A percentile compares a stretch with the other conserved stretches of the same genome.
Evolutionary conservation across 2,797 vertebrate species (phyloP).

Genomic region (Coluber constrictor): DNA sequence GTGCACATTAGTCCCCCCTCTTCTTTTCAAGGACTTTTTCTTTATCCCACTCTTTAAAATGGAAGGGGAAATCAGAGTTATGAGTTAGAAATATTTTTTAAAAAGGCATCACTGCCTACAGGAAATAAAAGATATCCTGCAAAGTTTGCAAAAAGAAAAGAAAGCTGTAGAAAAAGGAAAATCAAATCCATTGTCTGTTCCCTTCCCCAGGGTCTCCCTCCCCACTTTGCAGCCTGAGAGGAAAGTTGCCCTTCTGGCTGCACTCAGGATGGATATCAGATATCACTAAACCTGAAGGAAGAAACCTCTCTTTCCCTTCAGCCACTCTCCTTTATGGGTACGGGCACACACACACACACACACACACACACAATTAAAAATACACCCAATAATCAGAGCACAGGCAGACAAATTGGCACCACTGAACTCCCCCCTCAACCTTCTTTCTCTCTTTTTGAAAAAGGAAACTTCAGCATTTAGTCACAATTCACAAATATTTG

Average conservation of each 20-base stretch:
- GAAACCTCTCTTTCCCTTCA: slow-evolving; percentile 69
- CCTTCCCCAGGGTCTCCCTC: slow-evolving; percentile 22
- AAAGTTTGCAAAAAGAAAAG: slow-evolving; percentile 52
- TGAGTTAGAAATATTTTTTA: slow-evolving; percentile 57
- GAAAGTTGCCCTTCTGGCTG: slow-evolving; percentile 70
- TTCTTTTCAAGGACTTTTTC: slow-evolving; percentile 13
- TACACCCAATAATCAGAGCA: slow-evolving; percentile 72
- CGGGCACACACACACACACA: neutral
- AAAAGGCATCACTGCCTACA: slow-evolving; percentile 52
- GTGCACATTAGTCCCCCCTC: slow-evolving; percentile 23
- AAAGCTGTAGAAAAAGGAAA: neutral
- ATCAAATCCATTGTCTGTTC: slow-evolving; percentile 58
- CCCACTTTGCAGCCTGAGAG: slow-evolving; percentile 63
- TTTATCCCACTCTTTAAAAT: neutral
- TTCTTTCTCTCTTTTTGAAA: slow-evolving; percentile 48
- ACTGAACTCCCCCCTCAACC: slow-evolving; percentile 48
- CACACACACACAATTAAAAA: neutral
- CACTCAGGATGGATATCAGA: slow-evolving; percentile 73
- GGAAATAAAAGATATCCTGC: slow-evolving; percentile 64
- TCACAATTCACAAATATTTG: slow-evolving; percentile 79
- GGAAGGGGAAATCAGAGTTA: slow-evolving; percentile 29
- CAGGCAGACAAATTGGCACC: slow-evolving; percentile 81
- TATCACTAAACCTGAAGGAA: slow-evolving; percentile 71
- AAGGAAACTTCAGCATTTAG: slow-evolving; percentile 67
- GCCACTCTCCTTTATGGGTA: slow-evolving; percentile 54